Conservation (phyloP, 2,888 invertebrate genomes). For the Polia nebulosa region DNA sequence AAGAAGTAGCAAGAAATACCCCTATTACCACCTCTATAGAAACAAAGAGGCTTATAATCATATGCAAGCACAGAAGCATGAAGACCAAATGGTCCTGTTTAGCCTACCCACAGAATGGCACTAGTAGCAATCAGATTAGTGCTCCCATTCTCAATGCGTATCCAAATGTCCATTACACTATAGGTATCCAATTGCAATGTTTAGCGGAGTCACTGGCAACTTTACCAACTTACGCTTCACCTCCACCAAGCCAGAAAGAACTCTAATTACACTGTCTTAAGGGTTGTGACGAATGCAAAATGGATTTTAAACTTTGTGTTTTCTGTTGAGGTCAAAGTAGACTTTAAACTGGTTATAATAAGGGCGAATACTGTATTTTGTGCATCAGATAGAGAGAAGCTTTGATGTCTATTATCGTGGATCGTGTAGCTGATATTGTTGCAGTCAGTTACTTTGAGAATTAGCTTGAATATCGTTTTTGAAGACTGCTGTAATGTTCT, state of each 20-base stretch:
- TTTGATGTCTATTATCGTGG: conserved; percentile 35
- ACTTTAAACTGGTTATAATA: neutral
- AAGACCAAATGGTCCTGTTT: conserved; percentile 13
- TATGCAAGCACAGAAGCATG: conserved; percentile 9
- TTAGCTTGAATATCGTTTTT: conserved; percentile 34
- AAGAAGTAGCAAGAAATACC: neutral
- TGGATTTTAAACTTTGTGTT: neutral
- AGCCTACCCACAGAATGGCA: conserved; percentile 12
- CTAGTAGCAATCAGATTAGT: conserved; percentile 58
- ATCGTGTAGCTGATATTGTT: conserved; percentile 28
- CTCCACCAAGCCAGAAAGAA: neutral
- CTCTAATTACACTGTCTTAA: rapidly evolving
- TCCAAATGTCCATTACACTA: conserved; percentile 58
- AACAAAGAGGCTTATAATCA: neutral
- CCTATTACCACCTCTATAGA: neutral
- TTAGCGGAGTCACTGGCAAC: conserved; percentile 34
- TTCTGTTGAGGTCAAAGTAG: conserved; percentile 5
- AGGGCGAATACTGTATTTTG: conserved; percentile 1
- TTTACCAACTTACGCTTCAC: conserved; percentile 5
- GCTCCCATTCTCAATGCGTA: conserved; percentile 42
- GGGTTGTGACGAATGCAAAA: conserved; percentile 2
- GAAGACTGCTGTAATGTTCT: conserved; percentile 1
- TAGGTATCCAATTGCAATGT: conserved; percentile 57
- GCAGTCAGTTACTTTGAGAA: conserved; percentile 30
- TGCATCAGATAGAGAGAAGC: conserved; percentile 12